phyloP scores from a whole-genome alignment of 2,113 vertebrate genomes.

The Chaetops frenatus region DNA sequence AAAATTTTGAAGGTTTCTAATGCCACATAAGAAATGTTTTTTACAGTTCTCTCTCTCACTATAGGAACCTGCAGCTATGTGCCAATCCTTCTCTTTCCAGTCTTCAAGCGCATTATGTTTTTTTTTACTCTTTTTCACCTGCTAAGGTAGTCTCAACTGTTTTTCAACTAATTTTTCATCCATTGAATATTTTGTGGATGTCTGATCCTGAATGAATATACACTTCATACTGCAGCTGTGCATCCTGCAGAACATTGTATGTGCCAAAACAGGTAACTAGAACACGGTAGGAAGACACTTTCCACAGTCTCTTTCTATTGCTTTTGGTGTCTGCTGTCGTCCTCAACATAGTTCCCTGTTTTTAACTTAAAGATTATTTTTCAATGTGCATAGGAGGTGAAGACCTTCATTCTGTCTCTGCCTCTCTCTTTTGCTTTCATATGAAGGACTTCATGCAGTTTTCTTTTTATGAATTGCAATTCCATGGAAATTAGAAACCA shows the following conservation, averaged over 20 bases:
- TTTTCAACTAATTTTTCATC: neutral
- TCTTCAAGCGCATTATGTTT: neutral
- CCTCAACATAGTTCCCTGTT: neutral
- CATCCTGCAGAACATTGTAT: neutral
- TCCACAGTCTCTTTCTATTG: neutral
- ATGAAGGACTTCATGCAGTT: neutral
- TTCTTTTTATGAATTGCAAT: neutral
- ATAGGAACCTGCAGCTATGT: neutral
- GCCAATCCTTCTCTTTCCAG: neutral
- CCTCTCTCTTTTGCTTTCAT: neutral
- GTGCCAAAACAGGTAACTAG: neutral
- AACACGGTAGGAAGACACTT: neutral
- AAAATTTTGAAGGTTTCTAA: neutral
- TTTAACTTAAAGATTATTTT: neutral
- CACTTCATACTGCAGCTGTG: neutral
- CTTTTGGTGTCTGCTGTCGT: neutral
- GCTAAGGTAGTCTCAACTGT: neutral
- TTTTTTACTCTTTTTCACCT: neutral
- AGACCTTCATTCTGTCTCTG: neutral
- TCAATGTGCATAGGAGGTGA: neutral
- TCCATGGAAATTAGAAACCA: conserved; percentile 8
- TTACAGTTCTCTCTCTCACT: neutral
- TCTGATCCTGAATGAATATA: neutral
- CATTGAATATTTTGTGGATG: neutral
- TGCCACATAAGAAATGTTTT: neutral